Conservation (phyloP, 1,140 invertebrate genomes). For the Orius laevigatus region DNA sequence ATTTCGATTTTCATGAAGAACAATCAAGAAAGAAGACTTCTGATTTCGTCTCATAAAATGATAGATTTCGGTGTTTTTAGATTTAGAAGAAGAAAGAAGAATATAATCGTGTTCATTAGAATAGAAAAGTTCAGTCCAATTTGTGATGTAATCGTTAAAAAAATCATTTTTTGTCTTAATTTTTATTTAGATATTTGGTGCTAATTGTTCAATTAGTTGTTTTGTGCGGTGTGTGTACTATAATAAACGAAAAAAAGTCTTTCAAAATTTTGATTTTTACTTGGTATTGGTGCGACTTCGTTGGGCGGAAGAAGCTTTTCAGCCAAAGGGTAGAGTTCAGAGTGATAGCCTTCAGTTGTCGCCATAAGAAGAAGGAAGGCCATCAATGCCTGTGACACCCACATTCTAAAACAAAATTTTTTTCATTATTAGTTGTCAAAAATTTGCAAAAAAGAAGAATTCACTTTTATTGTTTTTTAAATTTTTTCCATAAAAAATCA, state of each 20-base stretch:
- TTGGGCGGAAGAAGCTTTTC: neutral
- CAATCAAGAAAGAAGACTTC: no score
- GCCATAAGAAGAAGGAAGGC: neutral
- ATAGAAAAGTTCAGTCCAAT: no score
- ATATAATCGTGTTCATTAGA: neutral
- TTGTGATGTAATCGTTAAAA: no score
- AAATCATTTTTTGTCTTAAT: no score
- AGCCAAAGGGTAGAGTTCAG: neutral
- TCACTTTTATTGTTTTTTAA: no score
- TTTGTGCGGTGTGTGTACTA: neutral
- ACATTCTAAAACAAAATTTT: constrained; percentile 5
- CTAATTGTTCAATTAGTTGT: no score
- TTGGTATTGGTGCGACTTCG: neutral
- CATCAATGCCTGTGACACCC: neutral
- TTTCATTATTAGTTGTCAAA: no score
- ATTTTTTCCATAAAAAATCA: no score
- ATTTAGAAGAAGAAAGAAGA: neutral
- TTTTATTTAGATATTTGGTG: no score
- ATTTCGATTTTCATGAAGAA: no score
- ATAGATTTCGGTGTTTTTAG: neutral
- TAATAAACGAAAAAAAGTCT: neutral
- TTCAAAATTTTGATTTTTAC: neutral
- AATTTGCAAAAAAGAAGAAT: no score
- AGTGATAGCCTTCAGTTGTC: neutral
- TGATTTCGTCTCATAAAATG: no score